phyloP scores from a whole-genome alignment of 2,113 vertebrate genomes.

The Tragelaphus scriptus region DNA sequence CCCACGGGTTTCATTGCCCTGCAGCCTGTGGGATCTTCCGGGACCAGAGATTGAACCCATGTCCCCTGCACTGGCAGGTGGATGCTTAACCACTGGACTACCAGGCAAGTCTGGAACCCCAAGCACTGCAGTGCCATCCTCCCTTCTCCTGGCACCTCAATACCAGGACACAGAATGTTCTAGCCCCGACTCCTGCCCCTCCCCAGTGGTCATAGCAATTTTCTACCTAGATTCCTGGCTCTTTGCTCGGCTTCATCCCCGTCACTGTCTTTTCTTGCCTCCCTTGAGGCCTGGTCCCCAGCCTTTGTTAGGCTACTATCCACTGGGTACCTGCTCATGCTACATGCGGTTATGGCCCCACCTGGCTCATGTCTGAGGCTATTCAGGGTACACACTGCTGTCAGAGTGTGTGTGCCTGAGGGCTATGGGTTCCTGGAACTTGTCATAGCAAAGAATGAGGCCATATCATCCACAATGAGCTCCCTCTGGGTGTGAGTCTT shows the following conservation, averaged over 20 bases:
- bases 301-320: not conserved
- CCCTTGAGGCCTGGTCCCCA: not conserved
- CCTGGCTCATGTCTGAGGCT: not conserved
- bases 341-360: not conserved
- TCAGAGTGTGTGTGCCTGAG: not conserved
- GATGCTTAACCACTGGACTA: not conserved
- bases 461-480: rapidly evolving
- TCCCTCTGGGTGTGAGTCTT: not conserved
- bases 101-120: not conserved
- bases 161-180: not conserved
- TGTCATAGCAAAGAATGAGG: not conserved
- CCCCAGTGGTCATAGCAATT: not conserved
- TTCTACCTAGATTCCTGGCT: not conserved
- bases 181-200: not conserved
- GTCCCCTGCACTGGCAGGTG: not conserved
- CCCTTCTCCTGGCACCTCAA: not conserved
- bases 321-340: not conserved
- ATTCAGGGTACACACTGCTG: not conserved
- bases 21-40: not conserved
- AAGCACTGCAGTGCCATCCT: not conserved
- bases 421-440: not conserved
- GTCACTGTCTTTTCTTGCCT: not conserved
- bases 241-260: not conserved
- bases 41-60: not conserved
- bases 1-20: not conserved